Conservation (phyloP, 2,113 vertebrate genomes). For the Macheiramphus alcinus region DNA sequence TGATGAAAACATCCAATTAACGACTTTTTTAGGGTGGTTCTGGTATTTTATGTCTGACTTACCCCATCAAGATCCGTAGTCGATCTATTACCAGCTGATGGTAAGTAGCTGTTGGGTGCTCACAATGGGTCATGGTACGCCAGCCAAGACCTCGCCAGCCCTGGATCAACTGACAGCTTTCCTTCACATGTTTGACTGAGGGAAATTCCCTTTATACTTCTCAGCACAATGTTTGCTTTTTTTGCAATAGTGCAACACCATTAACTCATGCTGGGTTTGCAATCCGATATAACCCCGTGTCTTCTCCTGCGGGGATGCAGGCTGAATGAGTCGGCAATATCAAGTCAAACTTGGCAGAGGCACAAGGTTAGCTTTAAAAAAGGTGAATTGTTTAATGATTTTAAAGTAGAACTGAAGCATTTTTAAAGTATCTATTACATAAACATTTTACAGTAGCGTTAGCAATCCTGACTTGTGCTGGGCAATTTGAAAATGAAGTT, state of each 20-base stretch:
- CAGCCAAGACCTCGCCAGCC: not conserved
- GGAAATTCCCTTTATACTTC: not conserved
- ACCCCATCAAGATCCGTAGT: not conserved
- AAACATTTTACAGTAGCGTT: not conserved
- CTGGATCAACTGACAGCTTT: not conserved
- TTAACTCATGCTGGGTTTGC: not conserved
- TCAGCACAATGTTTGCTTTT: not conserved
- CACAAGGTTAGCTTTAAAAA: not conserved
- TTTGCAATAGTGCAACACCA: not conserved
- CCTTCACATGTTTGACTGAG: not conserved
- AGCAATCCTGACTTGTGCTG: not conserved
- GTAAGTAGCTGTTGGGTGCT: not conserved
- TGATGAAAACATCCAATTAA: not conserved
- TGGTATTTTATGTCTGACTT: not conserved
- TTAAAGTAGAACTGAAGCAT: not conserved
- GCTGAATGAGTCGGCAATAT: not conserved
- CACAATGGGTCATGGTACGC: not conserved
- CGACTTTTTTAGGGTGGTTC: not conserved
- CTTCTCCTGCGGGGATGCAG: not conserved
- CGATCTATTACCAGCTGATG: rapidly evolving
- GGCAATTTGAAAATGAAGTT: not conserved
- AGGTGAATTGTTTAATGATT: not conserved
- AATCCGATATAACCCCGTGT: rapidly evolving
- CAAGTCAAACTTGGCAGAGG: not conserved
- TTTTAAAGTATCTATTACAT: not conserved